A percentile compares a stretch with the other conserved stretches of the same genome.
Evolutionary conservation across 2,888 invertebrate species (phyloP).

Genomic region (Polyommatus icarus): DNA sequence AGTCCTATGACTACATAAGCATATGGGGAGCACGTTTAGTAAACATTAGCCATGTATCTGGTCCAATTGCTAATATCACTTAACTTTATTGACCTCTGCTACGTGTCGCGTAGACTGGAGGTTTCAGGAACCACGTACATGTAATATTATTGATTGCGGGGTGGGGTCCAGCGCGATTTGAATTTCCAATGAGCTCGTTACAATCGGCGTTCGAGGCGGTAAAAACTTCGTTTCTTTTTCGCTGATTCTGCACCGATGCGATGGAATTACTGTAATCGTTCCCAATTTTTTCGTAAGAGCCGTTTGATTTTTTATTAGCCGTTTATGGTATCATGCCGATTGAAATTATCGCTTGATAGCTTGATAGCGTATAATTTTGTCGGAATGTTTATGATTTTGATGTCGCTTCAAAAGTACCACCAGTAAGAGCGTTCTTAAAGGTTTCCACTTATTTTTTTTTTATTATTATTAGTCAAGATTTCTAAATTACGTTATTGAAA

Average conservation of each 20-base stretch:
- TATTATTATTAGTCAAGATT: too few species aligned
- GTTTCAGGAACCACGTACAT: constrained; percentile 75
- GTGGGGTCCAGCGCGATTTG: constrained; percentile 73
- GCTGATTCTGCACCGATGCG: constrained; percentile 61
- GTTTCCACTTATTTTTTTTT: not conserved
- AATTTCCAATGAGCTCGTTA: constrained; percentile 80
- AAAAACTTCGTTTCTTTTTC: constrained; percentile 68
- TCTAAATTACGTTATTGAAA: too few species aligned
- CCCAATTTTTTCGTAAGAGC: constrained; percentile 48
- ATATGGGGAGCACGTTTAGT: not conserved
- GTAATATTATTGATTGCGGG: constrained; percentile 79
- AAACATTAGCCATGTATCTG: constrained; percentile 8
- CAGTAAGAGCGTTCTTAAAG: not conserved
- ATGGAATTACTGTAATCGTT: constrained; percentile 56
- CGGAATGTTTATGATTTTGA: not conserved
- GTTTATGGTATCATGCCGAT: constrained; percentile 38
- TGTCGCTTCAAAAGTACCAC: not conserved
- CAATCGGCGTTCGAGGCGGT: constrained; percentile 61
- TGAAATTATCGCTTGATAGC: constrained; percentile 29
- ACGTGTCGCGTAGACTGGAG: constrained; percentile 49
- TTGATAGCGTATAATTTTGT: constrained; percentile 18
- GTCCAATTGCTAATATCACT: constrained; percentile 25
- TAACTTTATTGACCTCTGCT: constrained; percentile 42
- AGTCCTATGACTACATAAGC: not conserved
- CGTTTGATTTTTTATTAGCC: constrained; percentile 36